phyloP scores from a whole-genome alignment of 2,797 vertebrate species.

The Enteromius unitaeniatus region DNA sequence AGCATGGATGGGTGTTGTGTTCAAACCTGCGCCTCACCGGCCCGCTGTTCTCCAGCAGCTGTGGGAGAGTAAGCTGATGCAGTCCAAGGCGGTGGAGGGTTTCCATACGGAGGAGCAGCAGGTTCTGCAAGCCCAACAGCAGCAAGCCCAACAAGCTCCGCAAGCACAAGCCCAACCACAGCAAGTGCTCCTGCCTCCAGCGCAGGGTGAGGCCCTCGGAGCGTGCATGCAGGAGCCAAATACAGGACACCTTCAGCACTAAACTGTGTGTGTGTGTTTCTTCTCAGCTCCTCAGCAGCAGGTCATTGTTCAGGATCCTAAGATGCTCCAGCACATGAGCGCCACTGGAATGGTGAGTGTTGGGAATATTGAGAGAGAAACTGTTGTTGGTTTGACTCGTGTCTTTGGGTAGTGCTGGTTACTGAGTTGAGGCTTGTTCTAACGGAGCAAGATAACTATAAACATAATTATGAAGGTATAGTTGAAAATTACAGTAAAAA shows the following conservation, averaged over 20 bases:
- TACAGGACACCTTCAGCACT: not conserved
- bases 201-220: conserved; percentile 80
- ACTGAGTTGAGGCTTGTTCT: too few species aligned
- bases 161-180: conserved; percentile 80
- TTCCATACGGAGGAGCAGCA: conserved; percentile 97
- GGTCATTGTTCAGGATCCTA: conserved; percentile 95
- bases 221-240: too few species aligned
- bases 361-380: not conserved
- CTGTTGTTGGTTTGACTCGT: not conserved
- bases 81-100: conserved; percentile 97
- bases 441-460: too few species aligned
- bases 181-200: conserved; percentile 89
- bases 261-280: not conserved
- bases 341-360: conserved; percentile 92
- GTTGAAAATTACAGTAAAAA: too few species aligned
- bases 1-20: not conserved
- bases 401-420: not conserved
- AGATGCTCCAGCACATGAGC: conserved; percentile 94
- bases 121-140: conserved; percentile 82
- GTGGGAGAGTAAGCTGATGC: conserved; percentile 98
- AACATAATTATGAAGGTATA: too few species aligned
- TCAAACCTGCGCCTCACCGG: not conserved
- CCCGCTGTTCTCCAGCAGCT: conserved; percentile 75
- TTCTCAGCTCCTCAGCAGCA: conserved; percentile 92
- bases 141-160: conserved; percentile 77